Conservation (phyloP, 1,140 invertebrate species). For the Bombus confusus region DNA sequence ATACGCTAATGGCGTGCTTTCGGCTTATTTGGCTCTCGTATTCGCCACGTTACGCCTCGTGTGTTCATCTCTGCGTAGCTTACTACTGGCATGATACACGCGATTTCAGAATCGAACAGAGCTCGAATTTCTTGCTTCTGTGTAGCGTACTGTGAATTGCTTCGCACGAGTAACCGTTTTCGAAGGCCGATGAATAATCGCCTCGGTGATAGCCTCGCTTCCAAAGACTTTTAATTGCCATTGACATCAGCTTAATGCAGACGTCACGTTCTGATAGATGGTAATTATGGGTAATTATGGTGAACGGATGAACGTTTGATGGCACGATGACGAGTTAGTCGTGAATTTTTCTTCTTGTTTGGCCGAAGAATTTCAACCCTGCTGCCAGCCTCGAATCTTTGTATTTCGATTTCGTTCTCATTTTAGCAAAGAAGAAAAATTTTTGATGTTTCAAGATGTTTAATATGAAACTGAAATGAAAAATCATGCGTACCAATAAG, state of each 20-base stretch:
- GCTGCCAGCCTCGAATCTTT: no score
- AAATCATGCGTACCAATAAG: no score
- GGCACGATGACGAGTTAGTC: neutral
- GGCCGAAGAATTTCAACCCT: neutral
- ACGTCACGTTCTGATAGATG: neutral
- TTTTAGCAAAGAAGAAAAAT: no score
- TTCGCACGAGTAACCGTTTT: neutral
- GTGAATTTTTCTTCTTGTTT: neutral
- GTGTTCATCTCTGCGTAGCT: neutral
- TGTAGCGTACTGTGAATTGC: neutral
- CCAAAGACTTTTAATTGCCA: neutral
- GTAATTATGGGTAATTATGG: neutral
- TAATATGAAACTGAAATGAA: no score
- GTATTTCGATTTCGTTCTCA: no score
- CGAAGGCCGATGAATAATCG: neutral
- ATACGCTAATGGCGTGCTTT: conserved; percentile 72
- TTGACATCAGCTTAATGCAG: neutral
- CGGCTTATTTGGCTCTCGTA: conserved; percentile 42
- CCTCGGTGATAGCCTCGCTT: neutral
- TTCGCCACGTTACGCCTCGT: conserved; percentile 1
- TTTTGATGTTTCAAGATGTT: no score
- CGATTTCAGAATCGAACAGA: conserved; percentile 10
- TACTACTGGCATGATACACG: neutral
- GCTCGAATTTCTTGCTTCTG: neutral
- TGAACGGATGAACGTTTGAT: neutral